Evolutionary conservation across 2,113 vertebrate species (phyloP).

Genomic region (Panthera uncia): DNA sequence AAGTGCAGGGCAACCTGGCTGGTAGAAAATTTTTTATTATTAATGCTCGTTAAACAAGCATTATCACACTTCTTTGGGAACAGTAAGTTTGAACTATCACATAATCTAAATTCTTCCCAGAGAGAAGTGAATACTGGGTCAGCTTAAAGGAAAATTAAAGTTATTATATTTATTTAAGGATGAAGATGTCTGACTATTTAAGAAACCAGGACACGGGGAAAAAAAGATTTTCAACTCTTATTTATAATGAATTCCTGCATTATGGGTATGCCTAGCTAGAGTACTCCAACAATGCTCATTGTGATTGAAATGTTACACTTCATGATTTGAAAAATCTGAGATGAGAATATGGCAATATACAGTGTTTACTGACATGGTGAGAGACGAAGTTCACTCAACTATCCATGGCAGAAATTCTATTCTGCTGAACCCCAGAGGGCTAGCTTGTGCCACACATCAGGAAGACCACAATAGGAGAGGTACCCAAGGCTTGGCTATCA

Average conservation of each 20-base stretch:
- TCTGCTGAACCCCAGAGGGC: neutral
- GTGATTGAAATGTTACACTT: neutral
- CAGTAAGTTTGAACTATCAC: neutral
- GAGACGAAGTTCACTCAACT: neutral
- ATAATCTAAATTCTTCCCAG: conserved; percentile 5
- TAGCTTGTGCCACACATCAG: neutral
- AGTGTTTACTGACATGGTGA: neutral
- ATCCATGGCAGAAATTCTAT: neutral
- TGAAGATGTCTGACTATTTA: neutral
- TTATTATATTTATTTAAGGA: neutral
- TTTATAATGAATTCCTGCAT: neutral
- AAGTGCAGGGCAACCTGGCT: neutral
- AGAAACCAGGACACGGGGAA: neutral
- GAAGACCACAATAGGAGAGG: neutral
- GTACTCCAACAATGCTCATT: neutral
- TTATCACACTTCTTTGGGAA: neutral
- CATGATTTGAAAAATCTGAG: neutral
- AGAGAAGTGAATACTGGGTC: neutral
- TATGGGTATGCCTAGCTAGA: neutral
- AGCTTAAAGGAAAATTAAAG: conserved; percentile 7
- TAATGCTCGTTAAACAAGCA: neutral
- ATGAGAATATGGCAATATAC: neutral
- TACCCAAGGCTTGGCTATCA: neutral
- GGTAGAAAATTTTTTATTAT: neutral
- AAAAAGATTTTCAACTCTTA: neutral